Conservation (phyloP, 2,113 vertebrate genomes). For the Pantherophis guttatus region DNA sequence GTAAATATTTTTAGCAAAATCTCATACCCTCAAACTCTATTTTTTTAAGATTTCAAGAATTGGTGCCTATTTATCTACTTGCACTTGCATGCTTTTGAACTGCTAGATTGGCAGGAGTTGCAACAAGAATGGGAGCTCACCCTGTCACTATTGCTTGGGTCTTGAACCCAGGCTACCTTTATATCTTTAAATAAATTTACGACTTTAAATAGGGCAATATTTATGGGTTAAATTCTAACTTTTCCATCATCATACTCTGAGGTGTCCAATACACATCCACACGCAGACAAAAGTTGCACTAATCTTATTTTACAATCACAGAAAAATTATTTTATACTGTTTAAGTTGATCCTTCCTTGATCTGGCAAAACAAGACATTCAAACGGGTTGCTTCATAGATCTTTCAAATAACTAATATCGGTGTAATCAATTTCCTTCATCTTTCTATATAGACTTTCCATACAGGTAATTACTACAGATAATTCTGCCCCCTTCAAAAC, state of each 20-base stretch:
- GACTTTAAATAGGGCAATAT: too few relatives aligned
- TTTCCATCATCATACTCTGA: too few relatives aligned
- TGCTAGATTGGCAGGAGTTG: neutral
- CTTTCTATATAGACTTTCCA: neutral
- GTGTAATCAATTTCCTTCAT: neutral
- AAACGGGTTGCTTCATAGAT: neutral
- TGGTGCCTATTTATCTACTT: neutral
- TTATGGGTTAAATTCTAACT: too few relatives aligned
- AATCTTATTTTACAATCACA: too few relatives aligned
- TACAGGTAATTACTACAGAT: neutral
- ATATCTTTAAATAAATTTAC: too few relatives aligned
- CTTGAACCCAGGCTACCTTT: too few relatives aligned
- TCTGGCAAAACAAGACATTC: neutral
- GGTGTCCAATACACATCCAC: too few relatives aligned
- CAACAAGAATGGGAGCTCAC: neutral
- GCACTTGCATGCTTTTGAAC: neutral
- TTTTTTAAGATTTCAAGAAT: neutral
- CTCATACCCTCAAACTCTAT: neutral
- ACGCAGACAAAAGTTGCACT: too few relatives aligned
- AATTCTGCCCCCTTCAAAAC: neutral
- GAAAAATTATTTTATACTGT: too few relatives aligned
- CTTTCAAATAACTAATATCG: neutral
- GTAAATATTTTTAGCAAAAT: neutral
- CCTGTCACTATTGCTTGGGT: too few relatives aligned
- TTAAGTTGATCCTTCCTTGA: too few relatives aligned